Evolutionary conservation across 2,888 invertebrate species (phyloP).

Genomic region (Stenurella melanura): DNA sequence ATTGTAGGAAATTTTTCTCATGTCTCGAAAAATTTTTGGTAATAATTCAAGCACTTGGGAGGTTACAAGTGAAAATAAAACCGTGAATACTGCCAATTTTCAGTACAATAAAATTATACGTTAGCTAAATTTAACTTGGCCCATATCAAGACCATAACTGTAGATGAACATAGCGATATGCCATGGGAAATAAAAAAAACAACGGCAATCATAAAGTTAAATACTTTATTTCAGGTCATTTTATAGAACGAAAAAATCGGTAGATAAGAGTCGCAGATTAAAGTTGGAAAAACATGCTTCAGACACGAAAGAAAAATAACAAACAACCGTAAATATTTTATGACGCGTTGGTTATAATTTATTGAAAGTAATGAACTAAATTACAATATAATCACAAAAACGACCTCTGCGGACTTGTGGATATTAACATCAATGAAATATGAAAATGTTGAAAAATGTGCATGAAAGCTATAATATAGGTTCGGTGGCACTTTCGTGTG

Average conservation of each 20-base stretch:
- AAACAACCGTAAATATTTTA: slow-evolving; percentile 51
- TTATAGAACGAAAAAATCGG: slow-evolving; percentile 27
- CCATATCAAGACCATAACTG: slow-evolving; percentile 10
- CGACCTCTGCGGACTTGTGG: slow-evolving; percentile 33
- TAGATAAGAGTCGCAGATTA: slow-evolving; percentile 37
- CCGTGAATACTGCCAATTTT: neutral
- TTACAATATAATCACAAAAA: slow-evolving; percentile 50
- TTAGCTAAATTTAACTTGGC: neutral
- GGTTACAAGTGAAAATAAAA: neutral
- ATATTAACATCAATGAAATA: slow-evolving; percentile 53
- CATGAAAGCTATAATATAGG: slow-evolving; percentile 49
- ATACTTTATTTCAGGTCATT: slow-evolving; percentile 39
- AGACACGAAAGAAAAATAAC: slow-evolving; percentile 45
- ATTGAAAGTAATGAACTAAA: slow-evolving; percentile 46
- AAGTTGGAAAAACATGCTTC: slow-evolving; percentile 34
- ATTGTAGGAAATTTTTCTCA: too few species aligned
- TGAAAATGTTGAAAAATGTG: slow-evolving; percentile 48
- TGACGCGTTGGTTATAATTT: slow-evolving; percentile 45
- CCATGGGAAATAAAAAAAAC: slow-evolving; percentile 39
- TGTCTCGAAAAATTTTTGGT: too few species aligned
- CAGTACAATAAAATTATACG: neutral
- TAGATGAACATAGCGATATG: slow-evolving; percentile 41
- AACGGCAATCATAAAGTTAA: slow-evolving; percentile 42
- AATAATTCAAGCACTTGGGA: too few species aligned
- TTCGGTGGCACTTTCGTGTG: slow-evolving; percentile 58